Evolutionary conservation across 1,140 invertebrate genomes (phyloP).

Genomic region (Portunus trituberculatus): DNA sequence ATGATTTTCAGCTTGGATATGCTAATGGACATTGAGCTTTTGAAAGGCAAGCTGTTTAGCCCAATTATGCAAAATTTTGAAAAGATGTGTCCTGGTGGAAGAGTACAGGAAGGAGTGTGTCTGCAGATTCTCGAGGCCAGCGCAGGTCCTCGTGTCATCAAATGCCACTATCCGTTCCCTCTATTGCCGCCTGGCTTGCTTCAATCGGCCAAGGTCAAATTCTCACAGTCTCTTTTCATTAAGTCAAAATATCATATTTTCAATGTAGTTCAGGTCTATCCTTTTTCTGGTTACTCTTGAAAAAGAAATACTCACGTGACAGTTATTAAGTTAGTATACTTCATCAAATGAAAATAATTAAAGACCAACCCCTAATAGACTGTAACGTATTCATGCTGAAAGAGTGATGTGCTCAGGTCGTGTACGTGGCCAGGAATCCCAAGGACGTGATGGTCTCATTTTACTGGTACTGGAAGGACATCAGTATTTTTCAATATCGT

Average conservation of each 20-base stretch:
- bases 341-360: too few relatives aligned
- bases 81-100: not conserved
- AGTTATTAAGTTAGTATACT: too few relatives aligned
- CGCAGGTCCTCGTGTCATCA: not conserved
- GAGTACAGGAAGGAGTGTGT: not conserved
- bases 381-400: too few relatives aligned
- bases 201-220: not conserved
- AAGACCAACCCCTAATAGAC: too few relatives aligned
- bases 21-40: too few relatives aligned
- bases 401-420: conserved; percentile 84
- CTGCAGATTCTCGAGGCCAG: not conserved
- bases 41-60: too few relatives aligned
- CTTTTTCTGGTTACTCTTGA: too few relatives aligned
- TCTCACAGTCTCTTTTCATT: not conserved
- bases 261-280: too few relatives aligned
- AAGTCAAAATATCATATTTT: too few relatives aligned
- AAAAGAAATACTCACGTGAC: too few relatives aligned
- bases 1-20: too few relatives aligned
- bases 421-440: conserved; percentile 95
- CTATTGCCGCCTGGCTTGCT: not conserved
- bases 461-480: conserved; percentile 89
- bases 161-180: not conserved
- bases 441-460: conserved; percentile 96
- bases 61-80: not conserved
- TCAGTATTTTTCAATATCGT: conserved; percentile 85